Conservation (phyloP, 1,140 invertebrate genomes). For the Babylonia areolata region DNA sequence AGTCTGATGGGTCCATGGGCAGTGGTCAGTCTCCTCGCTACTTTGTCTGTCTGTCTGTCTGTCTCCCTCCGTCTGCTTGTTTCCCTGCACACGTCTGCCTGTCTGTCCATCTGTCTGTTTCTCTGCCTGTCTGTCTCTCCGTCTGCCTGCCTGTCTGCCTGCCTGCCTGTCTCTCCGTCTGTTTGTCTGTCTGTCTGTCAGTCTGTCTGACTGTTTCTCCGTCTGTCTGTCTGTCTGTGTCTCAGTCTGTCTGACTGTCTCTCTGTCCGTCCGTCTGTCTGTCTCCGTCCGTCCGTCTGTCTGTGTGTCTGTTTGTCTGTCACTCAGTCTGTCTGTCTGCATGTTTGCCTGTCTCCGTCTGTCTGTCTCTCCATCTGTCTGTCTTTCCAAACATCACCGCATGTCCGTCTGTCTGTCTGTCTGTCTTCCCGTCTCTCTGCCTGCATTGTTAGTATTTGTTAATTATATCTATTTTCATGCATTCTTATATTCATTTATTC, state of each 20-base stretch:
- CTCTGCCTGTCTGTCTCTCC: not conserved
- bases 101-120: conserved; percentile 4
- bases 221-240: not conserved
- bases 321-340: not conserved
- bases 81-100: not conserved
- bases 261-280: not conserved
- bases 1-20: conserved; percentile 83
- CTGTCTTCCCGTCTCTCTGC: conserved; percentile 14
- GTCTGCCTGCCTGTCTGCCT: not conserved
- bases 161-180: not conserved
- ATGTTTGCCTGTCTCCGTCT: not conserved
- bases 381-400: not conserved
- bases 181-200: not conserved
- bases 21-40: conserved; percentile 48
- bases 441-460: not conserved
- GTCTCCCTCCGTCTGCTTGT: too few species aligned
- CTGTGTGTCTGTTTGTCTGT: not conserved
- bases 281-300: not conserved
- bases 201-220: not conserved
- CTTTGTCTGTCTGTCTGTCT: too few species aligned
- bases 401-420: not conserved
- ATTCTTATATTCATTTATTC: too few species aligned
- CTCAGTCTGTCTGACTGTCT: not conserved
- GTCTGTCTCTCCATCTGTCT: not conserved
- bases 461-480: not conserved